phyloP scores from a whole-genome alignment of 2,888 invertebrate genomes.

The Ptilodon capucinus region DNA sequence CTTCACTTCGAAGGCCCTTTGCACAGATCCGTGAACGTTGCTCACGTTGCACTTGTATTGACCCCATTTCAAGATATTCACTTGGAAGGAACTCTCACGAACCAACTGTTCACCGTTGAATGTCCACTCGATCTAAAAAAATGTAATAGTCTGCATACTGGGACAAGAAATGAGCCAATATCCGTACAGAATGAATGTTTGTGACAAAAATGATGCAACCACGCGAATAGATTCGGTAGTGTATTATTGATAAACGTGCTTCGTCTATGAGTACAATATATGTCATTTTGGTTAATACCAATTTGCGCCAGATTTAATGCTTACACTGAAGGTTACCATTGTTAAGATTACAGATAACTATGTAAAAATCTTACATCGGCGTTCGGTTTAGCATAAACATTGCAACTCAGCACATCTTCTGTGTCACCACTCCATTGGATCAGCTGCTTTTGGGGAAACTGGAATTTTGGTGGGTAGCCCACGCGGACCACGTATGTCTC shows the following conservation, averaged over 20 bases:
- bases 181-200: too few species aligned
- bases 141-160: too few species aligned
- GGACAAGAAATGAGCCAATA: too few species aligned
- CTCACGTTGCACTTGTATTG: slow-evolving; percentile 24
- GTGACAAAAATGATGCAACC: too few species aligned
- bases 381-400: slow-evolving; percentile 8
- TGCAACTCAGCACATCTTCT: slow-evolving; percentile 12
- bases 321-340: too few species aligned
- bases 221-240: too few species aligned
- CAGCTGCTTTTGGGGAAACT: not conserved
- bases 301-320: too few species aligned
- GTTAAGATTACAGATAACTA: slow-evolving; percentile 3
- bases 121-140: slow-evolving; percentile 24
- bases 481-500: slow-evolving; percentile 27
- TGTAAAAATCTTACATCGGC: slow-evolving; percentile 19
- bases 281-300: too few species aligned
- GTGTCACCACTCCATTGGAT: slow-evolving; percentile 19
- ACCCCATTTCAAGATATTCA: slow-evolving; percentile 14
- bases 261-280: too few species aligned
- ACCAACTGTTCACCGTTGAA: slow-evolving; percentile 20
- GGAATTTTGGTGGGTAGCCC: slow-evolving; percentile 19
- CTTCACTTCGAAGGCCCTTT: slow-evolving; percentile 23
- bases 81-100: not conserved
- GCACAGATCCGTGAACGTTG: slow-evolving; percentile 24
- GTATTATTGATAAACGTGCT: too few species aligned